Evolutionary conservation across 2,797 vertebrate genomes (phyloP).

Genomic region (Nyctibius grandis): DNA sequence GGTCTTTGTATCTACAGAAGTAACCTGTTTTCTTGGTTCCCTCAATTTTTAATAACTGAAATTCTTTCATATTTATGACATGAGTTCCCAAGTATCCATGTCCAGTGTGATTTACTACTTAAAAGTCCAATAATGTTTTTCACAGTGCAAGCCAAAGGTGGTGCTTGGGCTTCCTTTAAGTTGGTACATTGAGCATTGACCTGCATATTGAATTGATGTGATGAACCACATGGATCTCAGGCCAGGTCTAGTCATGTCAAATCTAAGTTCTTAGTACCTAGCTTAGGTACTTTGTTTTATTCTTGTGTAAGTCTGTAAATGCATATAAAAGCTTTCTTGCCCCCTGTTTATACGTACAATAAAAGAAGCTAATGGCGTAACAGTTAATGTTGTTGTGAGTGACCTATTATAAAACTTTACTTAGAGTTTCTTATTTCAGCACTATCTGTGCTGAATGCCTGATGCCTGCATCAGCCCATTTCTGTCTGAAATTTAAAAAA

Average conservation of each 20-base stretch:
- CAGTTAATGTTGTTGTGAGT: not conserved
- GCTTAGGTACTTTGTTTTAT: not conserved
- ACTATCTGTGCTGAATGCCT: not conserved
- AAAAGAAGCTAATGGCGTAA: not conserved
- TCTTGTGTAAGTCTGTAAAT: not conserved
- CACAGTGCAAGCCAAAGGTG: not conserved
- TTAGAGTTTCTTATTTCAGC: not conserved
- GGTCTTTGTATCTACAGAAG: not conserved
- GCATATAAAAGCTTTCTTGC: not conserved
- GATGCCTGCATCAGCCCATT: not conserved
- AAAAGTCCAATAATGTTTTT: not conserved
- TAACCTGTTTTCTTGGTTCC: not conserved
- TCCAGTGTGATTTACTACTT: not conserved
- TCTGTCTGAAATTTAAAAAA: not conserved
- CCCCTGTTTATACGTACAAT: rapidly evolving
- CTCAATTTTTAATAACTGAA: not conserved
- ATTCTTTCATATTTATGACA: not conserved
- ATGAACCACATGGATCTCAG: not conserved
- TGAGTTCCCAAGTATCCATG: not conserved
- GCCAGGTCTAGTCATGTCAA: not conserved
- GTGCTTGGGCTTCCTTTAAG: not conserved
- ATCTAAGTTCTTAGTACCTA: not conserved
- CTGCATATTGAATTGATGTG: not conserved
- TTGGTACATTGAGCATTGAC: not conserved
- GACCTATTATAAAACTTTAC: conserved; percentile 2